Conservation (phyloP, 2,113 vertebrate genomes). For the Chelonoidis abingdonii region DNA sequence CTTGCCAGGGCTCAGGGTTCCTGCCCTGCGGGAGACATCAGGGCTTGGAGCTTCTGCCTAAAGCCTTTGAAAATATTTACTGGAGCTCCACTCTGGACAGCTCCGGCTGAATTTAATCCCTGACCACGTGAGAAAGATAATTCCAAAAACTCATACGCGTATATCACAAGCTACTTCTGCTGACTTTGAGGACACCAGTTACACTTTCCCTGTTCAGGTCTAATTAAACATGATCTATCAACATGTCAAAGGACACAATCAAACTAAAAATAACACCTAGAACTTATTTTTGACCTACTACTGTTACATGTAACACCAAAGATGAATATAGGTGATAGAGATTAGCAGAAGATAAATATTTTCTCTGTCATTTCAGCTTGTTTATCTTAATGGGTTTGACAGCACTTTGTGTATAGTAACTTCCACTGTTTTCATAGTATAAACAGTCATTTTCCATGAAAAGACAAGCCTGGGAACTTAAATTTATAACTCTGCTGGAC, state of each 20-base stretch:
- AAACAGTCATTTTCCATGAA: neutral
- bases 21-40: no score
- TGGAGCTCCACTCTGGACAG: no score
- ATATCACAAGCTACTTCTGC: neutral
- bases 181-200: neutral
- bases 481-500: neutral
- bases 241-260: neutral
- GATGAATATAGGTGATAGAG: conserved; percentile 43
- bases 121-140: neutral
- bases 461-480: neutral
- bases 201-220: neutral
- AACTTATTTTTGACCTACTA: neutral
- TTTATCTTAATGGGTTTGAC: conserved; percentile 55
- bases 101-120: no score
- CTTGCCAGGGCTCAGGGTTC: no score
- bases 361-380: conserved; percentile 48
- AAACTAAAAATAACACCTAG: neutral
- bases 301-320: neutral
- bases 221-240: neutral
- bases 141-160: neutral
- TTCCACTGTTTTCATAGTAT: neutral
- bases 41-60: no score
- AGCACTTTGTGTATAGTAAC: neutral
- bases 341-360: neutral
- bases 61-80: no score